These are phyloP conservation scores for Bufo bufo DNA, from an alignment of 2,113 vertebrate species.

Conservation along the genomic window DNA sequence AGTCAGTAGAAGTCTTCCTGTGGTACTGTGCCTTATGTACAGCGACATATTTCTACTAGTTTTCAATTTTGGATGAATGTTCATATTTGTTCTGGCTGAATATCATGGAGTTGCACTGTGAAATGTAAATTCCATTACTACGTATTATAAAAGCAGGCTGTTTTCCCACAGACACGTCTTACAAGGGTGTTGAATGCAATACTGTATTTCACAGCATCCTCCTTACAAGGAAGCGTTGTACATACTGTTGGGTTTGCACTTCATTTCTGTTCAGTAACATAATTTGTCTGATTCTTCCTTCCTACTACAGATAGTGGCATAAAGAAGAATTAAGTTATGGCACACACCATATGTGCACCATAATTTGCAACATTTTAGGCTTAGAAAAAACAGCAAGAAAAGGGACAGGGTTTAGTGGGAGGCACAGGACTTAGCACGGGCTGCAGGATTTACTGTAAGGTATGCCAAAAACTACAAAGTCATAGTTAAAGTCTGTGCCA, in stretches of 20 bases:
- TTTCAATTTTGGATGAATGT: background rate
- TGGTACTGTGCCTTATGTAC: background rate
- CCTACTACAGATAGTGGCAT: no score
- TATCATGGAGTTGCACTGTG: background rate
- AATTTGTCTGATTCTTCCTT: background rate
- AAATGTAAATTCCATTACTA: conserved; percentile 18
- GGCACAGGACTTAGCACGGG: no score
- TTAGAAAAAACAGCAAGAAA: no score
- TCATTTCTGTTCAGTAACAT: background rate
- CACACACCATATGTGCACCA: no score
- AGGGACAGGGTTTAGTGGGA: no score
- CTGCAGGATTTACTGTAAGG: no score
- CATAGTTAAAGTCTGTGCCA: no score
- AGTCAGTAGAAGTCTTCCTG: background rate
- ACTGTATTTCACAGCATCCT: background rate
- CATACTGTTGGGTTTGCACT: conserved; percentile 15
- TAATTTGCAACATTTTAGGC: no score
- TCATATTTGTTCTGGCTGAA: background rate
- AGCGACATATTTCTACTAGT: background rate
- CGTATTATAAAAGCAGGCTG: conserved; percentile 10
- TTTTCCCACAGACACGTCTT: conserved; percentile 21
- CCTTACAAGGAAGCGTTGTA: background rate
- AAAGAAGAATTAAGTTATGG: no score
- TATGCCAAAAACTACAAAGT: no score
- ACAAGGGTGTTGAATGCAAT: conserved; percentile 15